These are phyloP conservation scores for Palythoa heliodiscus DNA, from an alignment of 92 coral and sea anemone genomes.

Conservation along the genomic window DNA sequence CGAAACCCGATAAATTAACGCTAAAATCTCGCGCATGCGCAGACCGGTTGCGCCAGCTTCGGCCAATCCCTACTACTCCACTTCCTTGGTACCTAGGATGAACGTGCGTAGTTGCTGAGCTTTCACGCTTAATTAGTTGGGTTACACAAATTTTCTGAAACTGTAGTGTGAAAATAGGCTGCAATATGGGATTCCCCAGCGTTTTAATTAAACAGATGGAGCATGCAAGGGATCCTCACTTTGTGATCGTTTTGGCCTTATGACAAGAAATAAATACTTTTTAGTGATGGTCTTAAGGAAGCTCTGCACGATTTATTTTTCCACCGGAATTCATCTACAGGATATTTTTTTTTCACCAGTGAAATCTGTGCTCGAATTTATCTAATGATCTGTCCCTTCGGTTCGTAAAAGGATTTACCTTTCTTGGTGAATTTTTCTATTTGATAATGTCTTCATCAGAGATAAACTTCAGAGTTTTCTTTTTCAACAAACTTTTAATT, in stretches of 20 bases:
- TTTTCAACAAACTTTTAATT: too few species aligned
- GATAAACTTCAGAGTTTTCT: too few species aligned
- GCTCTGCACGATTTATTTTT: background rate
- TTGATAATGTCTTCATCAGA: too few species aligned
- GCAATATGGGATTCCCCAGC: conserved; percentile 5
- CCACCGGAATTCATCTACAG: background rate
- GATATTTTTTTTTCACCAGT: background rate
- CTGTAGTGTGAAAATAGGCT: conserved; percentile 21
- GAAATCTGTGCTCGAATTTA: conserved; percentile 3
- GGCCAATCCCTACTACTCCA: too few species aligned
- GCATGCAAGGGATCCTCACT: background rate
- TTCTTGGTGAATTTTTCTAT: too few species aligned
- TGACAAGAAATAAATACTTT: too few species aligned
- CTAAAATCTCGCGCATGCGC: too few species aligned
- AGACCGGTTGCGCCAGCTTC: too few species aligned
- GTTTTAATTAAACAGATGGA: conserved; percentile 2
- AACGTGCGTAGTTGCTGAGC: too few species aligned
- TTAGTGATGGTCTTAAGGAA: background rate
- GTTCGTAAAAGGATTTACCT: too few species aligned
- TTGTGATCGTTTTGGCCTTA: background rate
- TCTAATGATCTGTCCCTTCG: background rate
- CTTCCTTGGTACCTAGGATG: too few species aligned
- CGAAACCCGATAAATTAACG: too few species aligned
- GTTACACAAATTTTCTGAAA: conserved; percentile 23
- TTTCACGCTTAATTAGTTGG: conserved; percentile 29